Conservation (phyloP, 2,888 invertebrate genomes). For the Thalpophila matura region DNA sequence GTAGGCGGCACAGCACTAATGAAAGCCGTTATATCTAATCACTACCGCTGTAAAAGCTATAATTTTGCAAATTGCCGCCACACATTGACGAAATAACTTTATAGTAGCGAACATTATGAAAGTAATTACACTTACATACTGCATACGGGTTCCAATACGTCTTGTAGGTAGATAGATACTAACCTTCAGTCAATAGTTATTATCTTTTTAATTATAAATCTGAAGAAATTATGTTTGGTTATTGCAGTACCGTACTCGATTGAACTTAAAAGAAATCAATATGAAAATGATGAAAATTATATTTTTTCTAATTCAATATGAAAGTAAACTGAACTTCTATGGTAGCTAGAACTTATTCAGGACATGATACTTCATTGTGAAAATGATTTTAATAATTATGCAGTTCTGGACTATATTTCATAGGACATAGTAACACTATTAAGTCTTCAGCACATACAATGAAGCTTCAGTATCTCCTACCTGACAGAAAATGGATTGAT, state of each 20-base stretch:
- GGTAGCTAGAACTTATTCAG: no score
- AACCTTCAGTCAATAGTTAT: slow-evolving; percentile 12
- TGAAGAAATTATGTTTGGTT: background rate
- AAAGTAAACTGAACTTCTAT: no score
- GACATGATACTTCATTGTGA: no score
- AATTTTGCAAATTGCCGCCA: slow-evolving; percentile 82
- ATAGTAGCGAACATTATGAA: slow-evolving; percentile 71
- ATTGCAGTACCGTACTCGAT: background rate
- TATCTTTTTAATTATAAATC: slow-evolving; percentile 32
- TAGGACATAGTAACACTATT: no score
- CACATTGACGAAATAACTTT: slow-evolving; percentile 73
- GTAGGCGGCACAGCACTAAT: slow-evolving; percentile 59
- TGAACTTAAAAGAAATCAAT: background rate
- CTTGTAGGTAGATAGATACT: background rate
- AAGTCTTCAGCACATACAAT: no score
- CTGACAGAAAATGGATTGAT: background rate
- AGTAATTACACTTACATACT: slow-evolving; percentile 66
- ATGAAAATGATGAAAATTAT: no score
- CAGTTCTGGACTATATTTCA: no score
- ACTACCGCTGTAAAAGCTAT: slow-evolving; percentile 75
- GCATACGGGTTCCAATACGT: slow-evolving; percentile 6
- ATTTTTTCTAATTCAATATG: no score
- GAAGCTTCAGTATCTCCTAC: no score
- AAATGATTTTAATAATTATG: no score
- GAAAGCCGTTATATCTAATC: slow-evolving; percentile 82